Evolutionary conservation across 2,797 vertebrate species (phyloP), one percentile per base, ranked within the genome.

Genomic region (Enteromius fasciolatus): DNA sequence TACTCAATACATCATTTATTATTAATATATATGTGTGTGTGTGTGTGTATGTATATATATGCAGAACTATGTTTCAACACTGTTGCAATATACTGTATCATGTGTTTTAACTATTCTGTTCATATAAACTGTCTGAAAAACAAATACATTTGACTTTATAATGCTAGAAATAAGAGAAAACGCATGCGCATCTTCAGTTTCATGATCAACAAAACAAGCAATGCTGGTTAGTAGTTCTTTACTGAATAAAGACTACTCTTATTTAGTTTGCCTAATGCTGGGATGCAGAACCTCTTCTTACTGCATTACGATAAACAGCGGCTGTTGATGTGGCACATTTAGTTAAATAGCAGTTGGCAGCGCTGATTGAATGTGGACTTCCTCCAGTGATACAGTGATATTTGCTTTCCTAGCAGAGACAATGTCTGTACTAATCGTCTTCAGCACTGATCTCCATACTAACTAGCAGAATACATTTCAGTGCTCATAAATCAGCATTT

Each of bases 401-500:
- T 77, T 76, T 83, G 76, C 76, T 84, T 86, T 81, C 76, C 84
- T 83, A 83, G 85, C 79, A 85, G 80, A 83, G 76, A 86, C 84
- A 84, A 66, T 80, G 83, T 87, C 79, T 57, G 69, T 78, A 82
- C 73, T 78, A 84, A 85, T 82, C 84, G 78, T 82, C 86, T 83
- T 57, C 82, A 82, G 84, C 84, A 82, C 87, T 87, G 82, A 87
- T 86, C 86, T 88, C 86, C 85, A 87, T 86, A 86, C 87, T 89
- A 87, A 89, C 82, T 79, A 86, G 82, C 84, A 75, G 74, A 82
- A 87, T 79, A 80, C 82, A 86, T 85, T 86, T 86, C 87, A 85
- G 83, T 44, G 70, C 82, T 87, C 85, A 87, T 88, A 88, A 90
- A 88, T 89, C 84, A 86, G 70, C 18, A 59, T 39, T 44, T 83